These are phyloP conservation scores for Rana temporaria DNA, from an alignment of 2,113 vertebrate genomes.

Conservation along the genomic window DNA sequence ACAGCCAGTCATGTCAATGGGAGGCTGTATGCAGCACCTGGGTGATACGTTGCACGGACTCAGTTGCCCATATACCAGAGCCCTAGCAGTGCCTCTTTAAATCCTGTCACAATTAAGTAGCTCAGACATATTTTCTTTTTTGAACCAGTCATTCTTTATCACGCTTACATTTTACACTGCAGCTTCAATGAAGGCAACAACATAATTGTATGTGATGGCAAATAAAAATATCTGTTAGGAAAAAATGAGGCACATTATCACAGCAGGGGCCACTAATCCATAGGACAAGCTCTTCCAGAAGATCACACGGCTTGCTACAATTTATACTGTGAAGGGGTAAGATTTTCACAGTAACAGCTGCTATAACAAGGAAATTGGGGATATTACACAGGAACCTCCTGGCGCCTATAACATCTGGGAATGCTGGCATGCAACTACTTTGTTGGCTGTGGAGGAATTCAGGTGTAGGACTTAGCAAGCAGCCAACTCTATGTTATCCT, in stretches of 20 bases:
- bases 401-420: slow-evolving; percentile 29
- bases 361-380: slow-evolving; percentile 37
- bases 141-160: neutral
- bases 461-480: slow-evolving; percentile 23
- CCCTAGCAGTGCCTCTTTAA: too few relatives aligned
- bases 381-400: slow-evolving; percentile 22
- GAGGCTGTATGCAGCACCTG: too few relatives aligned
- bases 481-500: neutral
- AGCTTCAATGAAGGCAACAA: slow-evolving; percentile 6
- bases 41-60: too few relatives aligned
- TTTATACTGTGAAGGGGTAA: neutral
- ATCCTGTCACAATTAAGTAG: too few relatives aligned
- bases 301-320: slow-evolving; percentile 9
- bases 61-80: too few relatives aligned
- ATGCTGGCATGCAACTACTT: neutral
- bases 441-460: slow-evolving; percentile 28
- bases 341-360: slow-evolving; percentile 38
- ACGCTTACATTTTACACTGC: slow-evolving; percentile 16
- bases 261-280: slow-evolving; percentile 34
- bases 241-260: slow-evolving; percentile 1
- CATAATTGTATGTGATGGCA: slow-evolving; percentile 34
- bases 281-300: slow-evolving; percentile 28
- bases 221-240: slow-evolving; percentile 26
- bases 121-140: neutral
- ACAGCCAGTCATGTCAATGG: too few relatives aligned